Percentiles rank a stretch among this genome's conserved stretches.
phyloP scores from a whole-genome alignment of 2,113 vertebrate species.

The Colaptes auratus region DNA sequence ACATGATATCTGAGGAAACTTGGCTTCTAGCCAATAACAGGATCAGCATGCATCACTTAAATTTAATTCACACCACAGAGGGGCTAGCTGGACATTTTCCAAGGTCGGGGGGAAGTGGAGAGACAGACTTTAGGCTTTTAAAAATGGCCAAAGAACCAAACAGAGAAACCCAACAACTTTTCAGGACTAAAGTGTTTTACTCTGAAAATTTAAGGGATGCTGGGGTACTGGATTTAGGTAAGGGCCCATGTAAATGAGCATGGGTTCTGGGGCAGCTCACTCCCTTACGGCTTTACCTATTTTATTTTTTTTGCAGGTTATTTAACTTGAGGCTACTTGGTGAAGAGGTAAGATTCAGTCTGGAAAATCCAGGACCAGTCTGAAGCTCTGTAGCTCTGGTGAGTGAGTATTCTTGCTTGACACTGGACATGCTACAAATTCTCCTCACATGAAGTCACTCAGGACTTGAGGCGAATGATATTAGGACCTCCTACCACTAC shows the following conservation, averaged over 20 bases:
- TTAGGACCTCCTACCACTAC: neutral
- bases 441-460: neutral
- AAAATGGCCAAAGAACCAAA: accelerated
- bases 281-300: neutral
- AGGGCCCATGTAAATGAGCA: neutral
- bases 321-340: neutral
- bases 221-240: neutral
- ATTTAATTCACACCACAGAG: neutral
- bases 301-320: neutral
- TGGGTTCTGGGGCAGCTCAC: neutral
- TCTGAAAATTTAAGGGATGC: neutral
- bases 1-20: neutral
- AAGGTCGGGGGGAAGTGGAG: neutral
- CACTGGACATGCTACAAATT: neutral
- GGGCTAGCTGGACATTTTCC: neutral
- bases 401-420: neutral
- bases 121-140: neutral
- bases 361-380: neutral
- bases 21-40: neutral
- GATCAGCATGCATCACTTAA: neutral
- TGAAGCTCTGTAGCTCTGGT: neutral
- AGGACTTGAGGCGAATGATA: neutral
- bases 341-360: neutral
- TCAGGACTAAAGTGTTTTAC: neutral
- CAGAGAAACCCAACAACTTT: neutral